These are phyloP conservation scores for Mercenaria mercenaria DNA, from an alignment of 1,140 invertebrate genomes.

Conservation along the genomic window DNA sequence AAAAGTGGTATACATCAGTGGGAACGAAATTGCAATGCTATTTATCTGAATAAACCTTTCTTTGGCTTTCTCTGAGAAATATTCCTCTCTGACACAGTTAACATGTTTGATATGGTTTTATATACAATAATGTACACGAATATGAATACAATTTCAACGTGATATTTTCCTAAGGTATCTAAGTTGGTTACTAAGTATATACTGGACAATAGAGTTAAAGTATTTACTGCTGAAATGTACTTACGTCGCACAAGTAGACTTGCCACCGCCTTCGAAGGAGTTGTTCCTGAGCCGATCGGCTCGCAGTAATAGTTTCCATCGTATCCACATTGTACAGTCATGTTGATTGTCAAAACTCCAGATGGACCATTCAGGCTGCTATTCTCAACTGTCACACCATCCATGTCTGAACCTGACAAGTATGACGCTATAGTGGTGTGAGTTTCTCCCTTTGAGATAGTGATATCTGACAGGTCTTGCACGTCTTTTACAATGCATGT, in stretches of 20 bases:
- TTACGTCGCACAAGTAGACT: not conserved
- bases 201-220: too few relatives aligned
- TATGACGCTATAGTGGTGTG: not conserved
- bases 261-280: not conserved
- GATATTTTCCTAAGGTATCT: too few relatives aligned
- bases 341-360: not conserved
- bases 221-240: not conserved
- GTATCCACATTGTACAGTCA: slow-evolving; percentile 7
- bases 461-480: not conserved
- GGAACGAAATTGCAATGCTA: too few relatives aligned
- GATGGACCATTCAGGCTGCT: not conserved
- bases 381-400: not conserved
- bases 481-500: not conserved
- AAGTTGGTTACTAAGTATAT: too few relatives aligned
- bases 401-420: not conserved
- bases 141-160: too few relatives aligned
- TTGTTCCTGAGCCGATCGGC: not conserved
- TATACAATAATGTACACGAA: too few relatives aligned
- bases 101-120: too few relatives aligned
- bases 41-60: too few relatives aligned
- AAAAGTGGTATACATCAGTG: too few relatives aligned
- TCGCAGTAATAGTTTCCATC: not conserved
- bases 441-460: not conserved
- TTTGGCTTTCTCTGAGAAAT: too few relatives aligned
- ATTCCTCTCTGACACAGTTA: too few relatives aligned